Percentiles rank a stretch among this genome's conserved stretches.
Conservation (phyloP, 1,140 invertebrate genomes). For the Colletes gigas region DNA sequence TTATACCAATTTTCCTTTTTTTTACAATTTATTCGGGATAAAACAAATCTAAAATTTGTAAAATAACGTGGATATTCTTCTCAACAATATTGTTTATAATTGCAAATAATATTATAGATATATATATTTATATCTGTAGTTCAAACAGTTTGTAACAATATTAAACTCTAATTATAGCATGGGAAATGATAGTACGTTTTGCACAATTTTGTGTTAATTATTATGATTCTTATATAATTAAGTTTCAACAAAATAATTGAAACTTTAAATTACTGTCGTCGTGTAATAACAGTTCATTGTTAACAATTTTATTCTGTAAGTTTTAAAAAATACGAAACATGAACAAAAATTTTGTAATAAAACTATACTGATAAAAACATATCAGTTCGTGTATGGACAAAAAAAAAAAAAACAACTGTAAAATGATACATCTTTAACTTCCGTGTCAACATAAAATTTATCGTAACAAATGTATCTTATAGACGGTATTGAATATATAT, state of each 20-base stretch:
- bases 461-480: background rate
- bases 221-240: conserved; percentile 29
- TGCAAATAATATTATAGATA: background rate
- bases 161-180: conserved; percentile 13
- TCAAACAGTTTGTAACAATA: conserved; percentile 24
- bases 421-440: conserved; percentile 7
- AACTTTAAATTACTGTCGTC: conserved; percentile 26
- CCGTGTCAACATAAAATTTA: conserved; percentile 9
- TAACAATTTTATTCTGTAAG: conserved; percentile 33
- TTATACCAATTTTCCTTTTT: background rate
- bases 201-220: conserved; percentile 28
- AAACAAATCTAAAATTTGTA: background rate
- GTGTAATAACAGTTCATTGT: conserved; percentile 43
- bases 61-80: conserved; percentile 6
- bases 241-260: conserved; percentile 4
- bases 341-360: conserved; percentile 52
- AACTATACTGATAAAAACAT: conserved; percentile 49
- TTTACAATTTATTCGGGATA: background rate
- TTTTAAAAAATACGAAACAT: conserved; percentile 39
- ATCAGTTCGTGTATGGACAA: conserved; percentile 31
- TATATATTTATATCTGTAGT: background rate
- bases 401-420: conserved; percentile 26
- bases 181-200: conserved; percentile 6
- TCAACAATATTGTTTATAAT: conserved; percentile 9
- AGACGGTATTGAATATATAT: background rate